Evolutionary conservation across 2,888 invertebrate genomes (phyloP).

Genomic region (Caenorhabditis becei): DNA sequence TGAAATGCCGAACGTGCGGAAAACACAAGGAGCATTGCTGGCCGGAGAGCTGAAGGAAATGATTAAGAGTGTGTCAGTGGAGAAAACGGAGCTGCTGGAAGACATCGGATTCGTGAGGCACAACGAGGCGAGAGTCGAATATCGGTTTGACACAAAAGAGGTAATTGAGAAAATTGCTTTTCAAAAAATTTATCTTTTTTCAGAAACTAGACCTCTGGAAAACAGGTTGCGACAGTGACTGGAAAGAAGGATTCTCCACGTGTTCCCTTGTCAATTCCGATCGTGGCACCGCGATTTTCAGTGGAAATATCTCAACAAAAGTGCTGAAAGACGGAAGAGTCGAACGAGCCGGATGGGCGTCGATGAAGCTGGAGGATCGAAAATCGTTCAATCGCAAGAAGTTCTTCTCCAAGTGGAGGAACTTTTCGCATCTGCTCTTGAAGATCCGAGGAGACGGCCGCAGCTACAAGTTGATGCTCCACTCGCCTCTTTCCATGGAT

Average conservation of each 20-base stretch:
- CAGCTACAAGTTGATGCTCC: slow-evolving; percentile 90
- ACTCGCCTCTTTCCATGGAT: slow-evolving; percentile 88
- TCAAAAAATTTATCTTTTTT: slow-evolving; percentile 12
- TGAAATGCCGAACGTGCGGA: slow-evolving; percentile 67
- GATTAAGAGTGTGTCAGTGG: slow-evolving; percentile 48
- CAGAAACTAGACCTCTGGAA: slow-evolving; percentile 70
- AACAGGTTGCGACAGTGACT: slow-evolving; percentile 78
- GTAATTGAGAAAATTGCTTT: no score
- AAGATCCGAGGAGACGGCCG: slow-evolving; percentile 92
- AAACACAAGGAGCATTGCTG: slow-evolving; percentile 67
- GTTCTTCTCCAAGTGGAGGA: slow-evolving; percentile 74
- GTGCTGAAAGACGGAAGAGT: slow-evolving; percentile 77
- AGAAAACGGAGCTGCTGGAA: slow-evolving; percentile 67
- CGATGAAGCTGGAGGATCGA: slow-evolving; percentile 76
- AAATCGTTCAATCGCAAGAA: slow-evolving; percentile 76
- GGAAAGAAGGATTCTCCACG: slow-evolving; percentile 79
- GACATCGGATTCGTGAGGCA: slow-evolving; percentile 69
- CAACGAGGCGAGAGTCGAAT: slow-evolving; percentile 76
- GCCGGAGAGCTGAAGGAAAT: slow-evolving; percentile 64
- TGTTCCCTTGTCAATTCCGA: slow-evolving; percentile 71
- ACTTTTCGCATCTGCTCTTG: slow-evolving; percentile 78
- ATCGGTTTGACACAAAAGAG: slow-evolving; percentile 74
- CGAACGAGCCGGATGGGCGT: slow-evolving; percentile 80
- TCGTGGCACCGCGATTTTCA: slow-evolving; percentile 74
- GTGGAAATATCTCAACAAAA: slow-evolving; percentile 66